These are phyloP conservation scores for Drosophila eohydei DNA, from an alignment of 2,888 invertebrate genomes.

Conservation along the genomic window DNA sequence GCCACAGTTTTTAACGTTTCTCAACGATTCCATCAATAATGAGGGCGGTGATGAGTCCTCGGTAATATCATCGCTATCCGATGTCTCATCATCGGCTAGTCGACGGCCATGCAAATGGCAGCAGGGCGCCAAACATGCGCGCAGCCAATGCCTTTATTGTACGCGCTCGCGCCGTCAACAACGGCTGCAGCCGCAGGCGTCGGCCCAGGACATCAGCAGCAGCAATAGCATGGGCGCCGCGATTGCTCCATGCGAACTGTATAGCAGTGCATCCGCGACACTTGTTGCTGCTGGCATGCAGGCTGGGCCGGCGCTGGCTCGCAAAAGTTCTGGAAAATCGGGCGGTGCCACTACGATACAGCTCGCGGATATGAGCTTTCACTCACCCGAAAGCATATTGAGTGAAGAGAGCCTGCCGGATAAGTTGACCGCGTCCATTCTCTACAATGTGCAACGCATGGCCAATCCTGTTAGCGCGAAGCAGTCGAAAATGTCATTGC, in stretches of 20 bases:
- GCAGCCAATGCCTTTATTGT: constrained; percentile 83
- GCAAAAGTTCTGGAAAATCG: constrained; percentile 30
- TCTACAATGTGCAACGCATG: constrained; percentile 90
- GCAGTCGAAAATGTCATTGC: constrained; percentile 92
- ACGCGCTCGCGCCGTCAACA: constrained; percentile 81
- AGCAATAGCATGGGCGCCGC: constrained; percentile 26
- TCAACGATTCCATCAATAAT: constrained; percentile 83
- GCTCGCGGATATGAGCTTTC: constrained; percentile 82
- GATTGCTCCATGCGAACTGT: constrained; percentile 66
- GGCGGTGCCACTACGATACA: constrained; percentile 58
- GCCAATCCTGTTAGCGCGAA: constrained; percentile 92
- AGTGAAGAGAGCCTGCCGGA: constrained; percentile 84
- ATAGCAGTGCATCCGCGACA: constrained; percentile 70
- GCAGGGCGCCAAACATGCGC: constrained; percentile 81
- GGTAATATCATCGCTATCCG: constrained; percentile 85
- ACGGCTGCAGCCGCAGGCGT: constrained; percentile 32
- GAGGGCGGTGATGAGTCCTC: constrained; percentile 84
- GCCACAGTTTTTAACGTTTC: constrained; percentile 72
- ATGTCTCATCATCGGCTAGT: constrained; percentile 84
- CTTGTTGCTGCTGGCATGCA: constrained; percentile 68
- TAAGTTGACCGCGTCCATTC: constrained; percentile 85
- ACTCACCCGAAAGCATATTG: constrained; percentile 85
- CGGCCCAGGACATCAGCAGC: constrained; percentile 25
- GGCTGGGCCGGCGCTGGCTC: constrained; percentile 54
- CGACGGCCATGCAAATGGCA: constrained; percentile 82